Evolutionary conservation across 2,113 vertebrate genomes (phyloP).

Genomic region (Halcyon malimbica): DNA sequence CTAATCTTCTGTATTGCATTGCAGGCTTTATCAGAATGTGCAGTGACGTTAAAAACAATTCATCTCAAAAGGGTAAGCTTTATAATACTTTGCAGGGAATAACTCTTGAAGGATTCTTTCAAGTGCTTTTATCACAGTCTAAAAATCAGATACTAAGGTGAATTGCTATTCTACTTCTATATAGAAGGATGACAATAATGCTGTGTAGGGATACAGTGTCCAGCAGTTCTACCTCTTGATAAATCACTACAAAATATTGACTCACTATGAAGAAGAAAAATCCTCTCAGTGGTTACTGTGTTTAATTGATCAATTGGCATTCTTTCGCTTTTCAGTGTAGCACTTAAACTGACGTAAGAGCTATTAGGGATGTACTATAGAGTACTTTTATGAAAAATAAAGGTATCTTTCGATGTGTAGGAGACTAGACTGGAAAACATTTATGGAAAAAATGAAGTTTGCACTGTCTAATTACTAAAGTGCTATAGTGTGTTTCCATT

Average conservation of each 20-base stretch:
- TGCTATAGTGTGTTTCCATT: background rate
- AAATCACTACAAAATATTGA: background rate
- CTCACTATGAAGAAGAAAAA: background rate
- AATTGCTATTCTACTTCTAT: background rate
- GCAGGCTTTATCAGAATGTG: conserved; percentile 94
- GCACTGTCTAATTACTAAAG: background rate
- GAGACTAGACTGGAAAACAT: background rate
- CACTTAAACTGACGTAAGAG: background rate
- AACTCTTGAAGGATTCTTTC: background rate
- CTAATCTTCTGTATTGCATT: conserved; percentile 9
- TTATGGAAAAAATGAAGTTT: background rate
- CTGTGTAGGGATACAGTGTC: background rate
- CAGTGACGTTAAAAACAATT: conserved; percentile 94
- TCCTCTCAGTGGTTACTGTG: background rate
- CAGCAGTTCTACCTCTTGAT: background rate
- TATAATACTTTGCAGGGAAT: background rate
- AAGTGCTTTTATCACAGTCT: background rate
- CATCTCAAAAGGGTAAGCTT: conserved; percentile 92
- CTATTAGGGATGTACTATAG: background rate
- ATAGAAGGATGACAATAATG: background rate
- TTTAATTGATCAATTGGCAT: background rate
- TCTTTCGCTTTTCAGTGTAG: background rate
- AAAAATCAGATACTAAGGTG: background rate
- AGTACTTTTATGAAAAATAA: background rate
- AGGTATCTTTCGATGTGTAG: background rate